These are phyloP conservation scores for Ischnura elegans DNA, from an alignment of 2,888 invertebrate species.

Conservation along the genomic window DNA sequence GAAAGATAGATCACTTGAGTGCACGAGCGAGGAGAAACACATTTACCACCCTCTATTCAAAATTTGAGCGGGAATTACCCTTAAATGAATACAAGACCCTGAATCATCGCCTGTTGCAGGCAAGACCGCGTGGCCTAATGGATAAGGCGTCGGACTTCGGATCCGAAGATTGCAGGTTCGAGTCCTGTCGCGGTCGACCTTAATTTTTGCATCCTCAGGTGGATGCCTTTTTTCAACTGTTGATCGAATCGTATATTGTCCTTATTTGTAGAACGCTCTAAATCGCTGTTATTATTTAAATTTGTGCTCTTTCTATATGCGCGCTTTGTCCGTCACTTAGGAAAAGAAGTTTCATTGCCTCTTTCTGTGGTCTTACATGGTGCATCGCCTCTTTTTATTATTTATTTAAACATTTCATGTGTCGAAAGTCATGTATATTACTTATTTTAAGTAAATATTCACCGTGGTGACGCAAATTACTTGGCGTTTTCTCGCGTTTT, in stretches of 20 bases:
- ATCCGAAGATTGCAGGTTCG: slow-evolving; percentile 67
- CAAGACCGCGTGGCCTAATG: slow-evolving; percentile 64
- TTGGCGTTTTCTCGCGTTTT: too few species aligned
- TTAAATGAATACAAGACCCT: background rate
- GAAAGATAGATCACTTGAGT: slow-evolving; percentile 39
- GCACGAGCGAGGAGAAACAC: background rate
- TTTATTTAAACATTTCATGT: too few species aligned
- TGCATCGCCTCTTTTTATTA: too few species aligned
- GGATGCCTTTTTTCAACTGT: background rate
- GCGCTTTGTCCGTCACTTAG: too few species aligned
- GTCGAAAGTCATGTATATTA: too few species aligned
- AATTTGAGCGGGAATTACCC: background rate
- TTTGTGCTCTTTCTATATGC: too few species aligned
- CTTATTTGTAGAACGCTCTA: too few species aligned
- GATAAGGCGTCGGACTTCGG: slow-evolving; percentile 67
- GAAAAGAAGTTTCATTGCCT: too few species aligned
- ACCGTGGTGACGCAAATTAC: too few species aligned
- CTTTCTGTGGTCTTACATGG: too few species aligned
- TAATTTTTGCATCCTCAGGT: background rate
- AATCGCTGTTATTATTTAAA: too few species aligned
- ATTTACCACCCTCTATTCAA: background rate
- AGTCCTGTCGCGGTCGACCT: slow-evolving; percentile 57
- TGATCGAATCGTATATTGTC: background rate
- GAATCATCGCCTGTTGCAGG: background rate
- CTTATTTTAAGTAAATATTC: too few species aligned